Percentiles rank a stretch among this genome's conserved stretches.
These are phyloP conservation scores for Nansenia antarctica DNA, from an alignment of 2,113 vertebrate species.

Conservation along the genomic window DNA sequence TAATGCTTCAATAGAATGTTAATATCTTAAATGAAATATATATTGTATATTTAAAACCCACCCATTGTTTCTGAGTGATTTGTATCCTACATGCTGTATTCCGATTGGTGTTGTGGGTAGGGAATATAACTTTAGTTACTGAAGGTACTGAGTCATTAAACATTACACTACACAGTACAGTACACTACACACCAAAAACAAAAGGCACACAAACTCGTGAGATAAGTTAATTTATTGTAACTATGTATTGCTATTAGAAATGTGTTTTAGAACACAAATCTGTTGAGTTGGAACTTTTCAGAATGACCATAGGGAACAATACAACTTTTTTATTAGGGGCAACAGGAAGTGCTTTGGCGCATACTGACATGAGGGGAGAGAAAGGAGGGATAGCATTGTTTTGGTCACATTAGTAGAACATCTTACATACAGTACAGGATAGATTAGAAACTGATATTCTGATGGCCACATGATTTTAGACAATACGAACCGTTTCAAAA, in stretches of 20 bases:
- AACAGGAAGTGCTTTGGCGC: constrained; percentile 50
- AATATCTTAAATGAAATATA: neutral
- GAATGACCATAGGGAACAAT: neutral
- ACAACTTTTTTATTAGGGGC: neutral
- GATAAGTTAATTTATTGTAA: neutral
- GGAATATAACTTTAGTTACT: no score
- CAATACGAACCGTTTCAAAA: neutral
- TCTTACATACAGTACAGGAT: constrained; percentile 16
- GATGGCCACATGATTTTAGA: constrained; percentile 22
- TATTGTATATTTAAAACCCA: neutral
- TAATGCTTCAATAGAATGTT: no score
- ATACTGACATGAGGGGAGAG: constrained; percentile 33
- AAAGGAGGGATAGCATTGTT: constrained; percentile 6
- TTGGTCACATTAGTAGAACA: constrained; percentile 41
- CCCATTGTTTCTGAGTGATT: neutral
- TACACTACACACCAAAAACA: neutral
- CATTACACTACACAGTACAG: neutral
- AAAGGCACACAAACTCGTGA: neutral
- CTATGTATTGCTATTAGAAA: constrained; percentile 2
- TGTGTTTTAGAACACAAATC: neutral
- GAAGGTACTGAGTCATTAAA: neutral
- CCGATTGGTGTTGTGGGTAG: no score
- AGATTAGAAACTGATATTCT: constrained; percentile 1
- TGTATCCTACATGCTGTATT: no score
- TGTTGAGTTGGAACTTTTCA: neutral